Evolutionary conservation across 2,888 invertebrate species (phyloP), one percentile per base, ranked within the genome.

Genomic region (Campoplex nolae): DNA sequence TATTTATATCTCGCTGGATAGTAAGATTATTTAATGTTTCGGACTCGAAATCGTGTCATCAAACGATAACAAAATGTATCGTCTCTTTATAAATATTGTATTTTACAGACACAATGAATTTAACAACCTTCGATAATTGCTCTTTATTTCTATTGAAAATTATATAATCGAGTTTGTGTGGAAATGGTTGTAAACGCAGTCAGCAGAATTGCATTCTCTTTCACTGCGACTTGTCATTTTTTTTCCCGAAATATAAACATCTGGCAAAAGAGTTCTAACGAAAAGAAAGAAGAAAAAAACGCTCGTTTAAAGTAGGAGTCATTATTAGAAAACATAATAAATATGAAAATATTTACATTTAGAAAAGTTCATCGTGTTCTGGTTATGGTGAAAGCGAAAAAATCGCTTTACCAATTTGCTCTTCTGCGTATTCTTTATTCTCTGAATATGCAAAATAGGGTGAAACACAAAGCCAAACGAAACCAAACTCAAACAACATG

Each of bases 1-100:
- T 68, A 81, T 85, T 76, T 85, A 85, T 77, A 51, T 23, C 62
- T 38, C 32, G 54, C 18, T 18, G n/a, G n/a, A 32, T 3, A 58
- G 62, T 54, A 11, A 11, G 7, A 32, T 1, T 18, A 11, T 23
- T 6, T 42, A 38, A 32, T 45, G 73, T 76, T 76, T 51, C 51
- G 23, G 73, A 74, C 73, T 74, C 74, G 38, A 68, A 82, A 77
- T 77, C 77, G 79, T 83, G 75, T 71, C 79, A 38, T 23, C 9
- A 32, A 83, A 74, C 16, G 71, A 71, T n/a, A 73, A 73, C 56
- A 74, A 74, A 74, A 74, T 74, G 42, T n/a, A n/a, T 32, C 56
- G 35, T 23, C 23, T 54, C 8, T 38, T n/a, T 13, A n/a, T 54
- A 68, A 8, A 42, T 8, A 68, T 68, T 32, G 3, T 67, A 8